Evolutionary conservation across 2,888 invertebrate genomes (phyloP), one percentile per base, ranked within the genome.

Genomic region (Pristionchus arcanus): DNA sequence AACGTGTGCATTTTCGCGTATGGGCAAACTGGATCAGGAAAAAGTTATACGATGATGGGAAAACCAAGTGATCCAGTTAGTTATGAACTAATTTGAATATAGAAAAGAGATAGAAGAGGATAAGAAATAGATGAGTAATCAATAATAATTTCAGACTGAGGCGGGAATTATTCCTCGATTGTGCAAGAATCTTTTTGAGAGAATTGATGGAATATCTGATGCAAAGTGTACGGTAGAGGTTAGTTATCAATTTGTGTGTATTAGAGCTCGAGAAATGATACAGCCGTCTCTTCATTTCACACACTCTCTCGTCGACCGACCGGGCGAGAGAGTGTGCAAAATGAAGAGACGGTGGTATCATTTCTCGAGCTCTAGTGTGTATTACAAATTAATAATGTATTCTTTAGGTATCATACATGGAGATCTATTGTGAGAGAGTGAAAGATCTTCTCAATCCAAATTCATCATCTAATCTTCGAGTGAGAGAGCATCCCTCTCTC

Each of bases 11-110:
- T 99, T 96, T 99, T 99, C 96, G 99, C 99, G 11, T 99, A 99
- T 96, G 99, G 99, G 0, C 99, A 99, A 96, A 99, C 99, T 7
- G 99, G 99, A 68, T 98, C 99, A 77, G 99, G 99, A n/a, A 99
- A 99, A 96, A 98, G 98, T 0, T 99, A 98, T 96, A 99, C 99
- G 74, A 99, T 99, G 99, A 99, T 99, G 99, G 99, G 99, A 0
- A 97, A 97, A 93, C 97, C 98, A 94, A 93, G 92, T 90, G 95
- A 95, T 89, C 92, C 92, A 31, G 91, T 87, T 42, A 77, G 42
- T 77, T n/a, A n/a, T n/a, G n/a, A n/a, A n/a, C n/a, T n/a, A n/a
- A n/a, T n/a, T n/a, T 42, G 9, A 42, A 42, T 42, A 3, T 42
- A 42, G 42, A 42, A 42, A 9, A 42, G 42, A 42, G 42, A 42